These are phyloP conservation scores for Zaprionus nigranus DNA, from an alignment of 1,140 invertebrate species.

Conservation along the genomic window DNA sequence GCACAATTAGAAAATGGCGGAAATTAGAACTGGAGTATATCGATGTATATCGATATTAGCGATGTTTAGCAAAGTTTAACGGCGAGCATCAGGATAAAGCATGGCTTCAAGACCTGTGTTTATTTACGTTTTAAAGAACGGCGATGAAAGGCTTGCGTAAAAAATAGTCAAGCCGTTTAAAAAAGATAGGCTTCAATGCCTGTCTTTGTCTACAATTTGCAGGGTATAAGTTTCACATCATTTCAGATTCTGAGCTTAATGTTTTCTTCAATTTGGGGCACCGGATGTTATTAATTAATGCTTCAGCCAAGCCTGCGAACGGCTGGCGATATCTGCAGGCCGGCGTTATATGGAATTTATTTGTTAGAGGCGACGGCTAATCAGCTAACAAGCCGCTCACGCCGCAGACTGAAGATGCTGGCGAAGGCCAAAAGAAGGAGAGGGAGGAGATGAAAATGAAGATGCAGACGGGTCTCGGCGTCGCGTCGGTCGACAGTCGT, in stretches of 20 bases:
- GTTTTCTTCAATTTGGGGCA: constrained; percentile 55
- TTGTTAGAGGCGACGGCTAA: constrained; percentile 77
- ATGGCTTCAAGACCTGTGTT: too few relatives aligned
- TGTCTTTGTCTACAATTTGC: background rate
- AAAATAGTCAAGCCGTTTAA: background rate
- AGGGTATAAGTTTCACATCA: background rate
- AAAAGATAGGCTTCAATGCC: background rate
- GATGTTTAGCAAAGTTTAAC: too few relatives aligned
- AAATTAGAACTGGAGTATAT: background rate
- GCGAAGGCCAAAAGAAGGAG: constrained; percentile 13
- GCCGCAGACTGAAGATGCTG: constrained; percentile 51
- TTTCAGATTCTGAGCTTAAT: constrained; percentile 7
- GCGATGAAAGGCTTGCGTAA: background rate
- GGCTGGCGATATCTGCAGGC: constrained; percentile 49
- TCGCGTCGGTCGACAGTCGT: constrained; percentile 5
- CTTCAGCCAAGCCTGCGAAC: constrained; percentile 50
- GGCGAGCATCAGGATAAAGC: too few relatives aligned
- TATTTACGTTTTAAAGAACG: background rate
- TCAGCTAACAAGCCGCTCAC: constrained; percentile 79
- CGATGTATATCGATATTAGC: background rate
- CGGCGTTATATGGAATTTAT: constrained; percentile 79
- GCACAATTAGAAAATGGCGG: background rate
- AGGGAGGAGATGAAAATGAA: constrained; percentile 21
- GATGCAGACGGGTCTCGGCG: constrained; percentile 3
- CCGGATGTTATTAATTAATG: constrained; percentile 83